A percentile compares a stretch with the other conserved stretches of the same genome.
Evolutionary conservation across 1,140 invertebrate species (phyloP).

Genomic region (Trinorchestia longiramus): DNA sequence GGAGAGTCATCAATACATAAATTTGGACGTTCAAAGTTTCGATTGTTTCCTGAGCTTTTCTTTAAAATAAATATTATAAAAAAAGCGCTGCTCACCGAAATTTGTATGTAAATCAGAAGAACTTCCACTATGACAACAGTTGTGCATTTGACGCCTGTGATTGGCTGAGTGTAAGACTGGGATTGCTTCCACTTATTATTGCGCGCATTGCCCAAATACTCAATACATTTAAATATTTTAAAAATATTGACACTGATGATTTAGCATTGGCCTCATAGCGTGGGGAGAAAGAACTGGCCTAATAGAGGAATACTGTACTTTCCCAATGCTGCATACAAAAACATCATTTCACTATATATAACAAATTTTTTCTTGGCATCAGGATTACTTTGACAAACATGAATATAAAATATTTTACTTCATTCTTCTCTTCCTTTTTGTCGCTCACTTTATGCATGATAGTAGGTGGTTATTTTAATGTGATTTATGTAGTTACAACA

Average conservation of each 20-base stretch:
- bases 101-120: not conserved
- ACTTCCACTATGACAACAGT: not conserved
- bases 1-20: not conserved
- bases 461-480: not conserved
- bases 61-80: too few species aligned
- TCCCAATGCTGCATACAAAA: too few species aligned
- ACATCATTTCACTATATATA: too few species aligned
- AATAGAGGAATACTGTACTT: too few species aligned
- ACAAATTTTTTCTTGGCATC: not conserved
- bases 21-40: not conserved
- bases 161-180: not conserved
- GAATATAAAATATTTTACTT: not conserved
- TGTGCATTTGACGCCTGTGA: not conserved
- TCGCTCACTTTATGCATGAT: not conserved
- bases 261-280: too few species aligned
- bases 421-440: not conserved
- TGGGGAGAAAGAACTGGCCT: too few species aligned
- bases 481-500: not conserved
- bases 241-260: too few species aligned
- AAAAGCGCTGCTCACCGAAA: not conserved
- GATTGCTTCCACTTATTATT: too few species aligned
- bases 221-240: too few species aligned
- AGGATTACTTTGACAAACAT: not conserved
- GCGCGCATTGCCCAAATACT: too few species aligned
- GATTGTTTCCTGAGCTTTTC: too few species aligned